Base-by-base conservation (phyloP, 1,140 invertebrate species). In the Spodoptera litura region DNA sequence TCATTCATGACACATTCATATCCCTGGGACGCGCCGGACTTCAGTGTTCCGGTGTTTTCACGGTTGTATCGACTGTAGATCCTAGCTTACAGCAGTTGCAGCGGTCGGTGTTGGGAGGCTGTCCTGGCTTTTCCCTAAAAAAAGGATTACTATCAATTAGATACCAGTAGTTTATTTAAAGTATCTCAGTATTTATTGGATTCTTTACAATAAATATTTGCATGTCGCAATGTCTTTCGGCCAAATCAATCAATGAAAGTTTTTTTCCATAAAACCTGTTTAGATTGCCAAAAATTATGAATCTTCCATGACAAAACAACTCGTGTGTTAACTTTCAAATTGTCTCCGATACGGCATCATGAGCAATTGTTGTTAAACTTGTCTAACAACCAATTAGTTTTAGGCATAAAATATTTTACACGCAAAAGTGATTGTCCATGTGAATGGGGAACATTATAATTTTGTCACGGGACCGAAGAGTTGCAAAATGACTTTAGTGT, bases 251-350 rank as follows among this genome's bases (percentile, higher is more conserved):
- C 44, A 68, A 68, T 52, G 64, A 68, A 68, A 68, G 64, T 68
- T 68, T 9, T 51, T 68, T 20, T 25, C 12, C 38, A 44, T 4
- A 44, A 31, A 70, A 70, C 66, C 66, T 31, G 66, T 70, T 70
- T n/a, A 20, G 20, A 0, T 27, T 13, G 12, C 27, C 10, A 68
- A 70, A 70, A 52, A 0, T 31, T 71, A 35, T 52, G 38, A 71
- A 71, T 71, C 55, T 71, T 71, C 72, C 58, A 75, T 35, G 58
- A 75, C 15, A 75, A 49, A 58, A 27, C 31, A 71, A 52, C 44
- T 75, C 35, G 49, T 75, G 58, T 75, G 58, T 15, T 52, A n/a
- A 66, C 74, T 66, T 76, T 76, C 59, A 64, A 76, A 76, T 76
- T 76, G 62, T 76, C 74, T 53, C 74, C 61, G 61, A 15, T 66